phyloP scores from a whole-genome alignment of 2,797 vertebrate species.

The Perodicticus potto region DNA sequence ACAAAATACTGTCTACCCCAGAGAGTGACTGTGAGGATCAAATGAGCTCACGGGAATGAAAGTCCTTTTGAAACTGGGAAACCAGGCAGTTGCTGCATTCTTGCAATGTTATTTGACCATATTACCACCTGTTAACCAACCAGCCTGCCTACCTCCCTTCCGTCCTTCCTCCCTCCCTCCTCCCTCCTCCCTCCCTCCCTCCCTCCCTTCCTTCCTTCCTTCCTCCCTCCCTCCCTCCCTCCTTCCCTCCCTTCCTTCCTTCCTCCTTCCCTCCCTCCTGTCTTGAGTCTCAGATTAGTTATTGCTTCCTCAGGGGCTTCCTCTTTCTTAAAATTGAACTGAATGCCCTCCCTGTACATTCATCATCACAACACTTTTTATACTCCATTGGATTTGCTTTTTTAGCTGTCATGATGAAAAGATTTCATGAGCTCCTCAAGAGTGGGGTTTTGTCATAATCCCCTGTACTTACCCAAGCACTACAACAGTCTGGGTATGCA shows the following conservation, averaged over 20 bases:
- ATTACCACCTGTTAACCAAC: neutral
- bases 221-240: neutral
- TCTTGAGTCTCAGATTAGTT: neutral
- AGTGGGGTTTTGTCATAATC: neutral
- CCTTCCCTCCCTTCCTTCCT: neutral
- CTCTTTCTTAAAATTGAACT: neutral
- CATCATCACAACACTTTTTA: neutral
- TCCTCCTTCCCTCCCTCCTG: neutral
- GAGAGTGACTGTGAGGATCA: neutral
- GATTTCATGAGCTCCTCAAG: neutral
- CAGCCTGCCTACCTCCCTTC: too few species aligned
- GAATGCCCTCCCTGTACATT: neutral
- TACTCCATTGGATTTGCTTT: neutral
- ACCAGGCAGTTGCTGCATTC: rapidly evolving
- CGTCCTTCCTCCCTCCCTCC: too few species aligned
- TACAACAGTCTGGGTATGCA: neutral
- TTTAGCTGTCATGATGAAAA: neutral
- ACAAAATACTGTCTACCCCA: neutral
- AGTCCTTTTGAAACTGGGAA: neutral
- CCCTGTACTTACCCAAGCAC: neutral
- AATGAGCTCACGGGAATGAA: neutral
- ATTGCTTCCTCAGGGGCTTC: neutral
- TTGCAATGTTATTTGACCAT: neutral
- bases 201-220: neutral
- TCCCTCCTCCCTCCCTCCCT: neutral